Evolutionary conservation across 2,113 vertebrate genomes (phyloP), one percentile per base, ranked within the genome.

Genomic region (Conger conger): DNA sequence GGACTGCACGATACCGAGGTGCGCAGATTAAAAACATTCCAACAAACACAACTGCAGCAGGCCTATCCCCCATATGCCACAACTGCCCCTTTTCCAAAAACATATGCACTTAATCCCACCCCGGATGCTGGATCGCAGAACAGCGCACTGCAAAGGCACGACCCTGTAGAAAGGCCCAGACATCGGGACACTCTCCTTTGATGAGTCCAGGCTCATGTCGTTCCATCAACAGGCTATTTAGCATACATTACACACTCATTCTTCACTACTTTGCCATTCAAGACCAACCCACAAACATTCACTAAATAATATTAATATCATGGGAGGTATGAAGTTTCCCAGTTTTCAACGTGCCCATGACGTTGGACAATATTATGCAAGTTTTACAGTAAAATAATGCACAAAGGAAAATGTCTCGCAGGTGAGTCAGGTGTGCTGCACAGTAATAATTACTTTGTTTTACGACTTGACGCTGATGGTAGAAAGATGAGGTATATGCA

Each of bases 1-100:
- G 94, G 91, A 95, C 93, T 95, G 93, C 92, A 94, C 91, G 90
- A 91, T 91, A 91, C 80, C 83, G 3, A 17, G 40, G n/a, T 73
- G 79, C 20, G 42, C 42, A 54, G 8, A 80, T 16, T 17, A 20
- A 16, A 77, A 53, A 76, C 23, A 3, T 1, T 4, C 8, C 60
- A 9, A 37, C 53, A 73, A 9, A 73, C n/a, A 33, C n/a, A n/a
- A 73, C 5, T 30, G 33, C n/a, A 5, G 27, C n/a, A 73, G 16
- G 5, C 33, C 68, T 73, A 33, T 30, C n/a, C n/a, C 33, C 68
- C 11, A 60, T 18, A 60, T 60, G 0, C 68, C 68, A 73, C n/a
- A 73, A n/a, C n/a, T 68, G 20, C 60, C 27, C 17, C 4, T 68
- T 27, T 68, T 30, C 6, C 68, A 5, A 13, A n/a, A 17, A n/a